A percentile compares a stretch with the other conserved stretches of the same genome.
Conservation (phyloP, 2,797 vertebrate species). For the Buphagus erythrorhynchus region DNA sequence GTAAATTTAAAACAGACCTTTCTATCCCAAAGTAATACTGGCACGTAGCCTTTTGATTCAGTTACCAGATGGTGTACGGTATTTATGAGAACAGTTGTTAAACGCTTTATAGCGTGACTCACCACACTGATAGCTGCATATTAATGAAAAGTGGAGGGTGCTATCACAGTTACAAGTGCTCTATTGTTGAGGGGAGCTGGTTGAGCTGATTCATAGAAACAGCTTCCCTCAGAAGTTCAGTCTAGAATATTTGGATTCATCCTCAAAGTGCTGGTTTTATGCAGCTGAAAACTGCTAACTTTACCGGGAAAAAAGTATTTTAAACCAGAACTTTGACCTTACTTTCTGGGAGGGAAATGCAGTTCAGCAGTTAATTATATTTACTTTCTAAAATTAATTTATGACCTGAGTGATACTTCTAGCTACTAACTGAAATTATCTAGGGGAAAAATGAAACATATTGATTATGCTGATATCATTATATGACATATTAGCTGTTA, state of each 20-base stretch:
- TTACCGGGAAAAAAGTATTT: neutral
- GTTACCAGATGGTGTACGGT: conserved; percentile 60
- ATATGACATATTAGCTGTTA: neutral
- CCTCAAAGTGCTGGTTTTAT: neutral
- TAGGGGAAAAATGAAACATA: neutral
- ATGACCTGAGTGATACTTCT: neutral
- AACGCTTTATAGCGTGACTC: conserved; percentile 59
- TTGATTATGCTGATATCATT: neutral
- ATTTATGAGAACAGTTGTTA: conserved; percentile 65
- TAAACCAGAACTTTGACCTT: neutral
- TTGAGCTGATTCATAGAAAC: neutral
- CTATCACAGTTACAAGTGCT: conserved; percentile 27
- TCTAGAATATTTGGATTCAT: neutral
- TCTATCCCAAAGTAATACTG: conserved; percentile 7
- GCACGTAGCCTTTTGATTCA: conserved; percentile 27
- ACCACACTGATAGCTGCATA: conserved; percentile 44
- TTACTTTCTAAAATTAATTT: neutral
- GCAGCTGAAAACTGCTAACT: neutral
- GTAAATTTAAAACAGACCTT: conserved; percentile 28
- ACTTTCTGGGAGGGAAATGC: neutral
- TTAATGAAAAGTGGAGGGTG: neutral
- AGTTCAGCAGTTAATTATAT: neutral
- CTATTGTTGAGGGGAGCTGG: neutral
- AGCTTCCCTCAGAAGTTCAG: neutral
- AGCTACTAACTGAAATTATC: neutral